A percentile compares a stretch with the other conserved stretches of the same genome.
Conservation (phyloP, 2,888 invertebrate genomes). For the Leistus spinibarbis region DNA sequence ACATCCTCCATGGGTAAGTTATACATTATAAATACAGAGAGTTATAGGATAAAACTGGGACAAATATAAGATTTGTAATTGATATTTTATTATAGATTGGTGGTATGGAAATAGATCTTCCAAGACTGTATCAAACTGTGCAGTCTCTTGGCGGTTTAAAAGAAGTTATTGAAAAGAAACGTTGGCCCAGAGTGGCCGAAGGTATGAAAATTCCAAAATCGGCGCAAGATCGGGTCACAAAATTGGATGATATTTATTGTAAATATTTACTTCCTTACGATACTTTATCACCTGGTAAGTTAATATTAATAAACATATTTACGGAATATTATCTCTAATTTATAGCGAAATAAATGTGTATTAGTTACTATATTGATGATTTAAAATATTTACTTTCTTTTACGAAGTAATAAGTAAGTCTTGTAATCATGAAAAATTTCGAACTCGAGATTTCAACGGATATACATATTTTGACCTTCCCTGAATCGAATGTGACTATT, state of each 20-base stretch:
- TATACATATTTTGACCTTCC: no score
- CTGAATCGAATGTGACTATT: no score
- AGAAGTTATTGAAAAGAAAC: constrained; percentile 84
- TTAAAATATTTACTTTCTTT: no score
- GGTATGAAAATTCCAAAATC: constrained; percentile 84
- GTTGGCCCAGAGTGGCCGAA: constrained; percentile 87
- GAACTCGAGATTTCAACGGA: no score
- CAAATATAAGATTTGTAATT: no score
- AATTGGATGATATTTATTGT: constrained; percentile 87
- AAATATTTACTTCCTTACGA: constrained; percentile 91
- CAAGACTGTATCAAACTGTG: constrained; percentile 83
- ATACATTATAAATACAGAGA: not conserved
- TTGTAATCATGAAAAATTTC: no score
- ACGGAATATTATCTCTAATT: not conserved
- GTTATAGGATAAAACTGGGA: no score
- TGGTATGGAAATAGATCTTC: constrained; percentile 89
- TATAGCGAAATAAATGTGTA: constrained; percentile 11
- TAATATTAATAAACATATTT: not conserved
- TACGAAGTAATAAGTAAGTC: no score
- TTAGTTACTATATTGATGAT: constrained; percentile 9
- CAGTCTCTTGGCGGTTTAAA: constrained; percentile 85
- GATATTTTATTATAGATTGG: constrained; percentile 68
- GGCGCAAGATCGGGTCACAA: constrained; percentile 78
- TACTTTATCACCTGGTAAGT: constrained; percentile 73
- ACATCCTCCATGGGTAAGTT: constrained; percentile 76